Base-by-base conservation (phyloP, 2,797 vertebrate genomes). In the Psittacula echo region DNA sequence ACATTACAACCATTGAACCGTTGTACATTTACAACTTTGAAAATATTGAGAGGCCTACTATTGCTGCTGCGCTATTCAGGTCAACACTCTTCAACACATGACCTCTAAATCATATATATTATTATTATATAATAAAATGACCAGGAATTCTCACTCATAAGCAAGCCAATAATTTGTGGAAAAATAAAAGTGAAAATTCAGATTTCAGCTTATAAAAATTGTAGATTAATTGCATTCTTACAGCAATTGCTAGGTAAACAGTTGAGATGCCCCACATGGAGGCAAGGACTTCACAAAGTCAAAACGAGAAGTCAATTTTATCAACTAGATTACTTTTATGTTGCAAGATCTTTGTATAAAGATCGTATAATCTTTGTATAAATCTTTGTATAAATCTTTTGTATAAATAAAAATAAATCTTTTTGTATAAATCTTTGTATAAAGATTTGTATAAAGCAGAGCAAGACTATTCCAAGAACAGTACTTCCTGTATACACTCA, bases 191-290 rank as follows among this genome's bases (percentile, higher is more conserved):
- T 27, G 17, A 76, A 68, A 84, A 65, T 14, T 29, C 13, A 3
- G 18, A 47, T 15, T 78, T 88, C 23, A 58, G 32, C 23, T 76
- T 54, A 24, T 10, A 48, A 41, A 89, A 77, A 13, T 0, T 41
- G 20, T 7, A 84, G 5, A 51, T 62, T 54, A 85, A 62, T n/a
- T 70, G 47, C 22, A 61, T 37, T 76, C 16, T 61, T 73, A 76
- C 0, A 73, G 19, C 19, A 67, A 41, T 7, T 84, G 41, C 27
- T 32, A 17, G 20, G 26, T 39, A 74, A 87, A 70, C 4, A 34
- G 10, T 2, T 50, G 10, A 81, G 45, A 70, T 0, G 15, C 56
- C 21, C 74, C 45, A 34, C 3, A 21, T 1, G 5, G 9, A 50
- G 14, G 8, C 6, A 76, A 7, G 3, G 22, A 67, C 45, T 67